Percentiles rank a stretch among this genome's conserved stretches.
phyloP scores from a whole-genome alignment of 2,797 vertebrate species.

The Tachyglossus aculeatus region DNA sequence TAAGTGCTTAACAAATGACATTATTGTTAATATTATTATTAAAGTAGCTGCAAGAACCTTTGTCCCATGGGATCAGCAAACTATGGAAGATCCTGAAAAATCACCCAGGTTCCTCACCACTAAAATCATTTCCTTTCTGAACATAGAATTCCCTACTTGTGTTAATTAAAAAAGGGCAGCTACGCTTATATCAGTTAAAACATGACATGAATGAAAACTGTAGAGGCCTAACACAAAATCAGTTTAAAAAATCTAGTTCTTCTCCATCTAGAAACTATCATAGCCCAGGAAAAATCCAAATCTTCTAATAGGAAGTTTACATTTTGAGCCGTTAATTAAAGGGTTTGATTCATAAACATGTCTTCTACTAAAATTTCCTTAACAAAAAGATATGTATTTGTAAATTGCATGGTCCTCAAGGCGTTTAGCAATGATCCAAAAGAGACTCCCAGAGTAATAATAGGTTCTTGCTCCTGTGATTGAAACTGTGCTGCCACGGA shows the following conservation, averaged over 20 bases:
- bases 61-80: too few relatives aligned
- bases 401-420: slow-evolving; percentile 25
- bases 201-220: neutral
- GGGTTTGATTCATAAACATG: slow-evolving; percentile 47
- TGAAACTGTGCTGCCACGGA: slow-evolving; percentile 31
- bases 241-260: slow-evolving; percentile 24
- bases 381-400: slow-evolving; percentile 32
- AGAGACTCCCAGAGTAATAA: slow-evolving; percentile 47
- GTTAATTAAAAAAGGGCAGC: neutral
- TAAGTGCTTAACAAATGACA: too few relatives aligned
- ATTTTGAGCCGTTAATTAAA: slow-evolving; percentile 47
- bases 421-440: slow-evolving; percentile 38
- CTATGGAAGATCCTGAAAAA: too few relatives aligned
- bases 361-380: slow-evolving; percentile 25
- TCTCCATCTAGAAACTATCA: slow-evolving; percentile 13
- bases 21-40: too few relatives aligned
- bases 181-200: neutral
- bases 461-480: slow-evolving; percentile 42
- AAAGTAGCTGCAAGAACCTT: too few relatives aligned
- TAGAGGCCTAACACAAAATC: slow-evolving; percentile 10
- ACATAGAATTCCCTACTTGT: too few relatives aligned
- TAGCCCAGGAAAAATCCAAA: slow-evolving; percentile 20
- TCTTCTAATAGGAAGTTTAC: slow-evolving; percentile 44
- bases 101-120: neutral
- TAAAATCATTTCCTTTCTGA: too few relatives aligned